Percentiles rank a stretch among this genome's conserved stretches.
phyloP scores from a whole-genome alignment of 2,888 invertebrate species.

The Calliphora vomitoria region DNA sequence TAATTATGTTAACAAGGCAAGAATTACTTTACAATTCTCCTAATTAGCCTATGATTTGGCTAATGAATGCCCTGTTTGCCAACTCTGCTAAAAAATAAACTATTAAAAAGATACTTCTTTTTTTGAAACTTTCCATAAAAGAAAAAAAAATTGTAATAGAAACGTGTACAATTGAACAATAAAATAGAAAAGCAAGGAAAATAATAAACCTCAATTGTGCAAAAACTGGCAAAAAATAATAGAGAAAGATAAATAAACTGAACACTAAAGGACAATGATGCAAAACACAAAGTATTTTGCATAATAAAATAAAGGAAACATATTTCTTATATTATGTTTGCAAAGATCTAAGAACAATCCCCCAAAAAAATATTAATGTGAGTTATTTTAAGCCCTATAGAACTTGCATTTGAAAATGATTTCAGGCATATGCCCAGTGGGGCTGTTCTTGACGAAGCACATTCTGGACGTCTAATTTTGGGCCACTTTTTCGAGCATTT shows the following conservation, averaged over 20 bases:
- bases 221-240: not conserved
- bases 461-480: no score
- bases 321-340: conserved; percentile 45
- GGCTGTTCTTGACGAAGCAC: no score
- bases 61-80: conserved; percentile 2
- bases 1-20: no score
- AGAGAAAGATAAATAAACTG: not conserved
- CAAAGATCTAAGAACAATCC: not conserved
- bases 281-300: conserved; percentile 61
- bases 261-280: conserved; percentile 42
- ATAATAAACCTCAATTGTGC: conserved; percentile 48
- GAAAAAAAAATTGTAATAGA: conserved; percentile 7
- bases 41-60: not conserved
- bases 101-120: not conserved
- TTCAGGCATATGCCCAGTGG: no score
- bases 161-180: conserved; percentile 55
- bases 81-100: not conserved
- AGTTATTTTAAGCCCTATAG: no score
- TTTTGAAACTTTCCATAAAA: not conserved
- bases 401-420: no score
- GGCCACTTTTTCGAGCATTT: no score
- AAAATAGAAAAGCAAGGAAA: conserved; percentile 30
- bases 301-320: conserved; percentile 71
- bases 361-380: not conserved
- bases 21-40: no score